These are phyloP conservation scores for Knipowitschia caucasica DNA, from an alignment of 2,797 vertebrate genomes.

Conservation along the genomic window DNA sequence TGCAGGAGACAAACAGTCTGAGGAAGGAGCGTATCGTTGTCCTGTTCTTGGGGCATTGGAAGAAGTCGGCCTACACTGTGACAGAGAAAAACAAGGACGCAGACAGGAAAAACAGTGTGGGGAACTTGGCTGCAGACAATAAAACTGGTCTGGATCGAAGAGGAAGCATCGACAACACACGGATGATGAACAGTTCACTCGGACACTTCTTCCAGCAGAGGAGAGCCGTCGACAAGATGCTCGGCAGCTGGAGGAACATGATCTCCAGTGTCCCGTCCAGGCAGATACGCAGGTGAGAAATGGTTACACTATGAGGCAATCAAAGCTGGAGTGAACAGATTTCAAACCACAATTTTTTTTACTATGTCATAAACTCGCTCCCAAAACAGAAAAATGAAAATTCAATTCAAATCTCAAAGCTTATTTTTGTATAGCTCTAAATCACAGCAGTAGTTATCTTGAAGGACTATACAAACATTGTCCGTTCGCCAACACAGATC, in stretches of 20 bases:
- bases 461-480: too few relatives aligned
- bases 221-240: slow-evolving; percentile 81
- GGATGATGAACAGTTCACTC: slow-evolving; percentile 71
- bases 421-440: too few relatives aligned
- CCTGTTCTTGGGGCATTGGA: slow-evolving; percentile 94
- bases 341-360: too few relatives aligned
- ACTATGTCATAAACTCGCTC: too few relatives aligned
- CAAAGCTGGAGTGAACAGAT: too few relatives aligned
- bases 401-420: too few relatives aligned
- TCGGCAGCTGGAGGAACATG: slow-evolving; percentile 83
- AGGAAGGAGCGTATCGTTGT: slow-evolving; percentile 90
- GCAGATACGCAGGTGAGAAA: slow-evolving; percentile 72
- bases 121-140: slow-evolving; percentile 12
- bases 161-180: slow-evolving; percentile 34
- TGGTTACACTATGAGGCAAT: too few relatives aligned
- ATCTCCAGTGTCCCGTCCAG: slow-evolving; percentile 79
- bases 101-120: slow-evolving; percentile 65
- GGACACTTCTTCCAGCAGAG: slow-evolving; percentile 85
- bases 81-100: slow-evolving; percentile 67
- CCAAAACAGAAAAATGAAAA: too few relatives aligned
- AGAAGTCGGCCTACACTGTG: slow-evolving; percentile 81
- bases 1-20: slow-evolving; percentile 77
- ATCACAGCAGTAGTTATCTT: too few relatives aligned
- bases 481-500: too few relatives aligned
- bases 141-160: slow-evolving; percentile 9